Evolutionary conservation across 1,140 invertebrate genomes (phyloP).

Genomic region (Sitobion miscanthi): DNA sequence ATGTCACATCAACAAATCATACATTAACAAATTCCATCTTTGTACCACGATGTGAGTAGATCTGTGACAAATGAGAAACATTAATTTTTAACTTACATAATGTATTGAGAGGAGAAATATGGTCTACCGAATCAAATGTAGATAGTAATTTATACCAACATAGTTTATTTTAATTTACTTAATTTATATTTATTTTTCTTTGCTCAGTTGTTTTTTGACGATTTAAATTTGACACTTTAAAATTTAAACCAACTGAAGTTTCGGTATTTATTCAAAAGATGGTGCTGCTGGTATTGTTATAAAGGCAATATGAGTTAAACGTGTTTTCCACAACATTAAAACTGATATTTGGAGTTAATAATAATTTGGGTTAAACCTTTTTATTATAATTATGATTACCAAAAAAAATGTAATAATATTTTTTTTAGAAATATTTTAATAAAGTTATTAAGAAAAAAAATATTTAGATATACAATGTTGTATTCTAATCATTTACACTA

Average conservation of each 20-base stretch:
- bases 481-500: too few species aligned
- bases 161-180: background rate
- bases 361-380: background rate
- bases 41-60: too few species aligned
- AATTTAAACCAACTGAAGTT: background rate
- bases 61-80: too few species aligned
- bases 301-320: background rate
- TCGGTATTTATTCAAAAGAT: background rate
- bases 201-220: background rate
- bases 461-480: too few species aligned
- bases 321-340: too few species aligned
- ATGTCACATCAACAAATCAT: too few species aligned
- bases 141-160: background rate
- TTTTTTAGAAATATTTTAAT: background rate
- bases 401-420: background rate
- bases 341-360: too few species aligned
- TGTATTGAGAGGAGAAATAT: too few species aligned
- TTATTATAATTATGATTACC: background rate
- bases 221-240: background rate
- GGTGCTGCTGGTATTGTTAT: background rate
- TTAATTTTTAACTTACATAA: too few species aligned
- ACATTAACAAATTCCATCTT: too few species aligned
- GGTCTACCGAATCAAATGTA: too few species aligned
- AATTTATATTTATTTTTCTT: background rate
- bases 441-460: too few species aligned